Base-by-base conservation (phyloP, 2,113 vertebrate genomes). In the Asarcornis scutulata region DNA sequence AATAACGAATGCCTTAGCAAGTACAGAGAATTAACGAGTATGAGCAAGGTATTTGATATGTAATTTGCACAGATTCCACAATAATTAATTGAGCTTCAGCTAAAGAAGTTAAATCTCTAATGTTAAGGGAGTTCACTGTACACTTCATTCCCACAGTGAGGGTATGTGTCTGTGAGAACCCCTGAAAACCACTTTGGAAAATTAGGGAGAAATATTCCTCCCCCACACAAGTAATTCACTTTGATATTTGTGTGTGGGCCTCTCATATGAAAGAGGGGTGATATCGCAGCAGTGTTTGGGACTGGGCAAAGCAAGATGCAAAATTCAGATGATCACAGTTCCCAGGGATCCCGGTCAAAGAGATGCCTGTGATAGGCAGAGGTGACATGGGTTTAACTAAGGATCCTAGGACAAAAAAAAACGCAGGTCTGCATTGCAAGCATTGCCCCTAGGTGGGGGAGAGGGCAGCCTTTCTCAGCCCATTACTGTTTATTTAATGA, bases 131-230 rank as follows among this genome's bases (percentile, higher is more conserved):
- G 31, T 40, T 71, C 22, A 13, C 23, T 58, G 7, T 53, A 23
- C 1, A 1, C 9, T 96, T 86, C 50, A 42, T 86, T 95, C 83
- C 80, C 83, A 73, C 74, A 36, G 32, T 17, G 22, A 85, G 25
- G 38, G 38, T 66, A 67, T 67, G 31, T 27, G 50, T 8, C 17
- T 59, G 66, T 53, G 50, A 90, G 69, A 93, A 94, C 50, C 71
- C 29, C 36, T 89, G 69, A 89, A 92, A 92, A 93, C 18, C 32
- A 36, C 66, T 63, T 76, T 14, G 36, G 40, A 89, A 95, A 92
- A 92, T 74, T 69, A 94, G 58, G 62, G 83, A 90, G 72, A 38
- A 87, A 48, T 90, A 96, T 91, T 95, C 88, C 88, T 89, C 92
- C 83, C 60, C 6, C 31, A 1, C 53, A 38, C 0, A 0, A 10